Conservation (phyloP, 2,888 invertebrate species). For the Nephrocerus scutellatus region DNA sequence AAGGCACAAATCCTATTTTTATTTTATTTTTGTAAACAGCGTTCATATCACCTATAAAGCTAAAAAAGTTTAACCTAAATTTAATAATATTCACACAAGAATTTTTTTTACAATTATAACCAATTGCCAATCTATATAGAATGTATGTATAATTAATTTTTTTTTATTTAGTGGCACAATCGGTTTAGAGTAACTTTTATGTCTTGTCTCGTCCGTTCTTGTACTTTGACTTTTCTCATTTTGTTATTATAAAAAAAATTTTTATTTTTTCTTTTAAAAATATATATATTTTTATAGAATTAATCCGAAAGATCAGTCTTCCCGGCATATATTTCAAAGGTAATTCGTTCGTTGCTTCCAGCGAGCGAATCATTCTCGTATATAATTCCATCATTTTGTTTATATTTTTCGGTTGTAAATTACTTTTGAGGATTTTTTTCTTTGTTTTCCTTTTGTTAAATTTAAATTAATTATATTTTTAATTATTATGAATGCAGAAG, state of each 20-base stretch:
- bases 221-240: slow-evolving; percentile 20
- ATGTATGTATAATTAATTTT: no score
- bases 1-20: no score
- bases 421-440: no score
- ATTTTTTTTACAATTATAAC: no score
- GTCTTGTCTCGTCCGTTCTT: slow-evolving; percentile 10
- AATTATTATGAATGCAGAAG: background rate
- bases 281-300: slow-evolving; percentile 43
- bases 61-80: no score
- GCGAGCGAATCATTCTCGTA: slow-evolving; percentile 9
- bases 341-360: slow-evolving; percentile 37
- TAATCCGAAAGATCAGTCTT: slow-evolving; percentile 47
- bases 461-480: slow-evolving; percentile 1
- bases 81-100: no score
- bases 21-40: no score
- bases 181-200: no score
- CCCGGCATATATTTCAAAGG: slow-evolving; percentile 34
- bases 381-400: slow-evolving; percentile 1
- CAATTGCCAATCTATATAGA: no score
- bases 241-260: slow-evolving; percentile 22
- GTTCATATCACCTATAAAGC: no score
- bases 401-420: background rate
- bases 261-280: slow-evolving; percentile 31
- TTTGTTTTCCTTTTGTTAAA: background rate
- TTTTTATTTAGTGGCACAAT: no score